phyloP scores from a whole-genome alignment of 2,888 invertebrate species.

The Cecidostiba fungosa region DNA sequence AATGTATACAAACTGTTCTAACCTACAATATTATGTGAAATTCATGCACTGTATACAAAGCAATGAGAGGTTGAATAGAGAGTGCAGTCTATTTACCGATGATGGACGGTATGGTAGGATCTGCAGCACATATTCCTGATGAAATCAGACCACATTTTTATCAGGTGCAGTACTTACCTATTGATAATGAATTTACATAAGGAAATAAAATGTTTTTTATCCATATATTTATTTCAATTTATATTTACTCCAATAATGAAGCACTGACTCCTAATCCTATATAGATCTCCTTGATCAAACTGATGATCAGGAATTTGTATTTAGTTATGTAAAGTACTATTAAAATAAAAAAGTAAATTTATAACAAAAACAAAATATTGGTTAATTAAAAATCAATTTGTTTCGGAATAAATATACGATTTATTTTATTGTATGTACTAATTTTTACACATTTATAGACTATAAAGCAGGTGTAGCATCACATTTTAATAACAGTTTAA shows the following conservation, averaged over 20 bases:
- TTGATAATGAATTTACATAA: conserved; percentile 9
- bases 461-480: conserved; percentile 66
- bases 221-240: conserved; percentile 65
- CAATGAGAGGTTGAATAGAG: conserved; percentile 93
- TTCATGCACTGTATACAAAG: conserved; percentile 83
- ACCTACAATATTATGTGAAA: neutral
- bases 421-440: conserved; percentile 66
- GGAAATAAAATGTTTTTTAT: neutral
- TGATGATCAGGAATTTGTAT: too few relatives aligned
- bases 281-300: too few relatives aligned
- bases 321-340: neutral
- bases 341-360: neutral
- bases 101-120: conserved; percentile 94
- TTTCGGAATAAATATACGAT: conserved; percentile 62
- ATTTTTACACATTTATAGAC: conserved; percentile 68
- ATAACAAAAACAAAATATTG: neutral
- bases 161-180: conserved; percentile 78
- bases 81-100: conserved; percentile 96
- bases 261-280: conserved; percentile 92
- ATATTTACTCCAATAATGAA: conserved; percentile 95
- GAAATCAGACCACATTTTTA: conserved; percentile 92
- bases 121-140: conserved; percentile 92
- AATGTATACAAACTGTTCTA: neutral
- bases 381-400: conserved; percentile 18
- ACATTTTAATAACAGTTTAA: conserved; percentile 60